Percentiles rank a stretch among this genome's conserved stretches.
These are phyloP conservation scores for Aspidiotus rigidus DNA, from an alignment of 2,888 invertebrate species.

Conservation along the genomic window DNA sequence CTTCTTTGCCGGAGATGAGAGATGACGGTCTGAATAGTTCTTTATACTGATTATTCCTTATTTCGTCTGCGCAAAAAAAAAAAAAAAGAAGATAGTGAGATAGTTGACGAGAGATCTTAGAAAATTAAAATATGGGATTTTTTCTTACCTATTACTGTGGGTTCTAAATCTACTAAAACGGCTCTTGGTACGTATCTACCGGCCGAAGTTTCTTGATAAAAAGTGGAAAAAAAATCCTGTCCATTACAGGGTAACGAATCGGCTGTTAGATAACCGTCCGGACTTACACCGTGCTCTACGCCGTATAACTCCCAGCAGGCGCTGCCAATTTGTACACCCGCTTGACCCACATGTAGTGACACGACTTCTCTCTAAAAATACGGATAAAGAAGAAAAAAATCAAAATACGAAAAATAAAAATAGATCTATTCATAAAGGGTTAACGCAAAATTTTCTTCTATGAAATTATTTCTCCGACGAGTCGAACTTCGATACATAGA, in stretches of 20 bases:
- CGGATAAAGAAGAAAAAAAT: conserved; percentile 3
- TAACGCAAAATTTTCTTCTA: too few species aligned
- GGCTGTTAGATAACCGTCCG: conserved; percentile 48
- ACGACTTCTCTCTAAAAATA: conserved; percentile 42
- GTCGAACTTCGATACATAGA: too few species aligned
- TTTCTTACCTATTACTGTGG: conserved; percentile 50
- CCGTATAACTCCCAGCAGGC: conserved; percentile 43
- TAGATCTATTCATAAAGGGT: neutral
- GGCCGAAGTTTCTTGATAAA: conserved; percentile 48
- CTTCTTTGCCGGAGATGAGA: conserved; percentile 58
- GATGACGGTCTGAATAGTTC: conserved; percentile 59
- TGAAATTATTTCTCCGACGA: too few species aligned
- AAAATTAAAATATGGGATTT: too few species aligned
- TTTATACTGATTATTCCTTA: conserved; percentile 72
- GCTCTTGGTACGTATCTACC: conserved; percentile 53
- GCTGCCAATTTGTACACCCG: conserved; percentile 43
- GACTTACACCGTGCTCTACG: conserved; percentile 44
- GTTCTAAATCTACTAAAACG: conserved; percentile 54
- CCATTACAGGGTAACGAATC: conserved; percentile 47
- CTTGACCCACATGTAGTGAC: conserved; percentile 45
- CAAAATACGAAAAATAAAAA: neutral
- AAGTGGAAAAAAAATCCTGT: conserved; percentile 45
- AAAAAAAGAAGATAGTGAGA: too few species aligned
- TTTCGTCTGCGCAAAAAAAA: conserved; percentile 55
- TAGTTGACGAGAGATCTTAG: too few species aligned